Evolutionary conservation across 2,888 invertebrate genomes (phyloP), one percentile per base, ranked within the genome.

Genomic region (Elmis aenea): DNA sequence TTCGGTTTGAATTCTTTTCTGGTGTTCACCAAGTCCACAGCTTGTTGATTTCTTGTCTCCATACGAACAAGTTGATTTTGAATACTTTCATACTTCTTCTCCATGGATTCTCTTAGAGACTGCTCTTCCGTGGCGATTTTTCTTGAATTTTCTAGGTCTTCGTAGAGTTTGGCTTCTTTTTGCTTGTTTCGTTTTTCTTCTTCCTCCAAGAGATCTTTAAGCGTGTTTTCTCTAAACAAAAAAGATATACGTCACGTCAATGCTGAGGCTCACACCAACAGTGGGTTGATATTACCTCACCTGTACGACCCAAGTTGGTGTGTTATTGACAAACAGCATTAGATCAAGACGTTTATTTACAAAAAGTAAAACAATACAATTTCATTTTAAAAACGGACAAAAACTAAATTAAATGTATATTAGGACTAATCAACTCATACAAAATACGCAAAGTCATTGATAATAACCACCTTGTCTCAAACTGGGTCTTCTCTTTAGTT

Each of bases 381-480:
- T 6, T 18, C 5, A 18, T 18, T 18, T 25, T 11, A 12, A 9
- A 11, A 11, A 25, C 11, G n/a, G 8, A 9, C 13, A 13, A 9
- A 13, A 9, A 26, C 26, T 26, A 13, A 26, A 13, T 26, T 26
- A 11, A 3, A 12, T 26, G 26, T 4, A 55, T 33, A 34, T 47
- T 51, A 16, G 64, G 62, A 37, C 60, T 54, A 12, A 66, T 46
- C 41, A 67, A 46, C 50, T 66, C 66, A 37, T 63, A 58, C 43
- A 67, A 47, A 23, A 62, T 57, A 39, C 61, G 59, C 42, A 67
- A 51, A 23, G 63, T 62, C 43, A 66, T 55, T 48, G 59, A 55
- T 38, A 64, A 50, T 57, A 67, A 49, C 59, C 64, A 68, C 67
- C 66, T 66, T 36, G 63, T 58, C 44, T 66, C 64, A 29, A 62